Conservation (phyloP, 2,888 invertebrate genomes). For the Epicampocera succincta region DNA sequence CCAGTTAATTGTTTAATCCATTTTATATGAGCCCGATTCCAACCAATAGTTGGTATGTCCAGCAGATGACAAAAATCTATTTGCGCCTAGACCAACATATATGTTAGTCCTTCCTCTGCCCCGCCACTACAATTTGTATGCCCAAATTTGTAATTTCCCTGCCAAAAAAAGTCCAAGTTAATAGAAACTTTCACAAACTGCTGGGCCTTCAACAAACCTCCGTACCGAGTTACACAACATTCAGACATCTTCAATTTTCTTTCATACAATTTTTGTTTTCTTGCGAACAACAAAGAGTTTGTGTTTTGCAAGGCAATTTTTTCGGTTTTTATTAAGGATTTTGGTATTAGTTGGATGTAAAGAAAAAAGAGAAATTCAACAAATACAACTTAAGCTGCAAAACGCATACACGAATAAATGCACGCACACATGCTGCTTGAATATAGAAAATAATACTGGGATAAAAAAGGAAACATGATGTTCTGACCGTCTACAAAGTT, state of each 20-base stretch:
- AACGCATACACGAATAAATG: constrained; percentile 23
- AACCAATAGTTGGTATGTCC: too few species aligned
- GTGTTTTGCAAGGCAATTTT: constrained; percentile 53
- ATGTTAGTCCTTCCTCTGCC: too few species aligned
- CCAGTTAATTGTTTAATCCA: too few species aligned
- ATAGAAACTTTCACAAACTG: not conserved
- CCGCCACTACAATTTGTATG: too few species aligned
- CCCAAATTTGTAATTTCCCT: too few species aligned
- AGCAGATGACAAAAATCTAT: too few species aligned
- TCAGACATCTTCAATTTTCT: constrained; percentile 19
- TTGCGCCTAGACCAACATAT: too few species aligned
- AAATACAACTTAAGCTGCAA: constrained; percentile 39
- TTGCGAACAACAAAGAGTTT: constrained; percentile 42
- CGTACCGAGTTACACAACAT: not conserved
- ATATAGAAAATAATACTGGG: not conserved
- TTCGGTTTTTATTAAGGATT: constrained; percentile 42
- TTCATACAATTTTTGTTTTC: constrained; percentile 22
- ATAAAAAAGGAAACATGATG: constrained; percentile 49
- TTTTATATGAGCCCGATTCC: too few species aligned
- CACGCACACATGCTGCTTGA: constrained; percentile 16
- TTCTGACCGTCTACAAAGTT: constrained; percentile 67
- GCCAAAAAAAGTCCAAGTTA: not conserved
- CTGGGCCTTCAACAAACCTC: not conserved
- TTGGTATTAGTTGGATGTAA: constrained; percentile 47
- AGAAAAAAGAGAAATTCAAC: constrained; percentile 1